phyloP scores from a whole-genome alignment of 1,140 invertebrate genomes.

The Chrysoperla carnea region DNA sequence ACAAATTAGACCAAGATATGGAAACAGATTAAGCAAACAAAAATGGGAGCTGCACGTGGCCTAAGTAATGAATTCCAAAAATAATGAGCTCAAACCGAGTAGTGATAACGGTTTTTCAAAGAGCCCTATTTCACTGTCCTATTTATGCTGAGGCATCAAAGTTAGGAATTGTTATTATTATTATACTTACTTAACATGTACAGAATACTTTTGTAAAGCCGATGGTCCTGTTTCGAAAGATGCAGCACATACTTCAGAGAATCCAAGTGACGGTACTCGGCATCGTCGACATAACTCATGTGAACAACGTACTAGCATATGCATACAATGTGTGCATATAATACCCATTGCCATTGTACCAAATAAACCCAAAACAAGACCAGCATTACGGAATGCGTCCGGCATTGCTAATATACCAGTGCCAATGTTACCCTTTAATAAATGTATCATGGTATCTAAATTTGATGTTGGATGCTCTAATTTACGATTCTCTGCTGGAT shows the following conservation, averaged over 20 bases:
- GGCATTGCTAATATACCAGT: constrained; percentile 65
- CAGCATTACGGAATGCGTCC: constrained; percentile 67
- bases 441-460: constrained; percentile 60
- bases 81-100: no score
- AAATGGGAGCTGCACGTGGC: no score
- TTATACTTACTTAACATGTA: constrained; percentile 36
- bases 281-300: constrained; percentile 47
- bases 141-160: no score
- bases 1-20: no score
- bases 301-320: constrained; percentile 57
- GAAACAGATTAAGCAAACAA: no score
- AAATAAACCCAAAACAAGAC: constrained; percentile 47
- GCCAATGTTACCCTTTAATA: constrained; percentile 69
- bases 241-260: constrained; percentile 52
- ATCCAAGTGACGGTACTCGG: constrained; percentile 44
- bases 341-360: constrained; percentile 59
- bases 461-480: constrained; percentile 63
- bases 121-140: no score
- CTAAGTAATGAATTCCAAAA: no score
- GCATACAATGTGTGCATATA: constrained; percentile 78
- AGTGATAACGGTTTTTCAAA: no score
- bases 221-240: constrained; percentile 54
- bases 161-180: no score
- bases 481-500: constrained; percentile 42
- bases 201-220: constrained; percentile 37